These are phyloP conservation scores for Chrysomela aeneicollis DNA, from an alignment of 2,888 invertebrate species.

Conservation along the genomic window DNA sequence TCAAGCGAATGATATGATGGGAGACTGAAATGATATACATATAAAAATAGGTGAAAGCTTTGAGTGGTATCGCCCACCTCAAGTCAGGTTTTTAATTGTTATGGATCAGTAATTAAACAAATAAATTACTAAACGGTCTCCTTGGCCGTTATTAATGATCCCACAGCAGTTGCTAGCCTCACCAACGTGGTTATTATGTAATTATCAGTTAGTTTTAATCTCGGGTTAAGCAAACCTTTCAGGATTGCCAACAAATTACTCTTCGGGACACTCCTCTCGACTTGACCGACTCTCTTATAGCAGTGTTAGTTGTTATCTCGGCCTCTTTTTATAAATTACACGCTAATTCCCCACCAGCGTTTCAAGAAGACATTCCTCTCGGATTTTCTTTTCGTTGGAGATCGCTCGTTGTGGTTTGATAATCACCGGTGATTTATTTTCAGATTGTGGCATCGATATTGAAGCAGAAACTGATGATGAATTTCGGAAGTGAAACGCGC, in stretches of 20 bases:
- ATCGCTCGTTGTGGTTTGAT: constrained; percentile 13
- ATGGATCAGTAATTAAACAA: constrained; percentile 64
- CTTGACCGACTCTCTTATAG: constrained; percentile 35
- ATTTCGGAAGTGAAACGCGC: no score
- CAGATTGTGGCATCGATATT: background rate
- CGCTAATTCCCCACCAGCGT: constrained; percentile 46
- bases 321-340: constrained; percentile 46
- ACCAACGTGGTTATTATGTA: constrained; percentile 64
- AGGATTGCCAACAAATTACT: constrained; percentile 63
- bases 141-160: constrained; percentile 62
- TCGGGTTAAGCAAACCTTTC: constrained; percentile 65
- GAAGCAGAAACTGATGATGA: background rate
- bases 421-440: background rate
- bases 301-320: constrained; percentile 27
- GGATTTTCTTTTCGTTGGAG: constrained; percentile 27
- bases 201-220: constrained; percentile 66
- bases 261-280: constrained; percentile 49
- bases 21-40: no score
- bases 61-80: constrained; percentile 47
- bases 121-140: constrained; percentile 63
- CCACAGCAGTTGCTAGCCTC: constrained; percentile 60
- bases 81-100: constrained; percentile 58
- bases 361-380: constrained; percentile 28
- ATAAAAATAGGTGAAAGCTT: constrained; percentile 14
- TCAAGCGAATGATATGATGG: no score